phyloP scores from a whole-genome alignment of 2,797 vertebrate species.

The Nothura maculosa region DNA sequence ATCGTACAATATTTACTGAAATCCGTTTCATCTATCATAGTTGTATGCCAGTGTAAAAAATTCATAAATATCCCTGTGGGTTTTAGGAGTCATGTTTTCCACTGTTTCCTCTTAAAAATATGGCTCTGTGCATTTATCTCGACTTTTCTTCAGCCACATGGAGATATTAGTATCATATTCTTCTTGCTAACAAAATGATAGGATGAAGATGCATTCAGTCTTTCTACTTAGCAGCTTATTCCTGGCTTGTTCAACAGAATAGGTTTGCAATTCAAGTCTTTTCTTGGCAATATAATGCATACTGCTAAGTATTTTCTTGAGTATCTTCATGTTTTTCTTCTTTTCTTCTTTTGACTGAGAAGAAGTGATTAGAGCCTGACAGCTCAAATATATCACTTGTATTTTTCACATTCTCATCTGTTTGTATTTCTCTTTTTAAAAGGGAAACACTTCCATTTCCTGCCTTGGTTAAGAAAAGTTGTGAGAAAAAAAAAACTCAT shows the following conservation, averaged over 20 bases:
- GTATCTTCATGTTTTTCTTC: neutral
- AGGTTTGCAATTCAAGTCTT: neutral
- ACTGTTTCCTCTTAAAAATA: neutral
- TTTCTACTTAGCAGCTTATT: neutral
- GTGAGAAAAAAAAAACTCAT: neutral
- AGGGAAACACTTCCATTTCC: neutral
- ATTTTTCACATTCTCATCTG: neutral
- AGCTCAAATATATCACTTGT: neutral
- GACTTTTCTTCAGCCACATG: neutral
- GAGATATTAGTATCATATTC: neutral
- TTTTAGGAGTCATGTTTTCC: neutral
- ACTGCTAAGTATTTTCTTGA: neutral
- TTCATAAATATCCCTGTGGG: neutral
- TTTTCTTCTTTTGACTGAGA: neutral
- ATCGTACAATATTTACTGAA: neutral
- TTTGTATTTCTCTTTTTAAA: neutral
- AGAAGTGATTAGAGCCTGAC: neutral
- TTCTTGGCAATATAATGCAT: neutral
- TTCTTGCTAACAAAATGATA: neutral
- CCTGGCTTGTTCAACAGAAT: neutral
- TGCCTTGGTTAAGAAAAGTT: neutral
- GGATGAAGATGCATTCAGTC: neutral
- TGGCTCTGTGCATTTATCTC: neutral
- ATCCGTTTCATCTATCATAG: neutral
- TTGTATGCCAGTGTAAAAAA: neutral